These are phyloP conservation scores for Dicyrtoma fusca DNA, from an alignment of 2,888 invertebrate genomes.

Conservation along the genomic window DNA sequence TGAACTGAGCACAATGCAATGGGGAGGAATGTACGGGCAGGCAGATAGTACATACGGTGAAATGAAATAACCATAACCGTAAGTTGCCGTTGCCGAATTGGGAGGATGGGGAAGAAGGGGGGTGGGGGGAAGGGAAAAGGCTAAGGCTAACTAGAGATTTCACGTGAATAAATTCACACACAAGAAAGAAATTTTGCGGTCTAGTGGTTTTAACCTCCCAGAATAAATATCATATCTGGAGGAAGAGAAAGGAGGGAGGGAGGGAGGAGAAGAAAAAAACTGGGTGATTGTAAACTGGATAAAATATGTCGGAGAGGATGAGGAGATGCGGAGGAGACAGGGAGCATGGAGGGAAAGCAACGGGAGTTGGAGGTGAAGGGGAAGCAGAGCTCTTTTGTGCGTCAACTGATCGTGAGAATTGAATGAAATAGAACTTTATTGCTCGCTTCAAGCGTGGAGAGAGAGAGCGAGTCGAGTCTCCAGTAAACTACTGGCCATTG, in stretches of 20 bases:
- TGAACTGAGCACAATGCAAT: too few species aligned
- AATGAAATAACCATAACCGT: too few species aligned
- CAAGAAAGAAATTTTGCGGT: too few species aligned
- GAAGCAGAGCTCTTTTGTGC: neutral
- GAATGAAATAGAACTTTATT: constrained; percentile 6
- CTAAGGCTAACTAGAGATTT: too few species aligned
- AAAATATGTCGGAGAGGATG: neutral
- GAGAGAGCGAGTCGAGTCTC: neutral
- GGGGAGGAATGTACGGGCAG: too few species aligned
- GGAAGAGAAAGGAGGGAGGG: neutral
- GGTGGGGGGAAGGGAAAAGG: too few species aligned
- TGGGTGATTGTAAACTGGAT: neutral
- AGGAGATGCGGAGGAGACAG: neutral
- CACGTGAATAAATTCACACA: too few species aligned
- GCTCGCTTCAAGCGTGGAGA: neutral
- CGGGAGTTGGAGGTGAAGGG: neutral
- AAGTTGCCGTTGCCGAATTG: too few species aligned
- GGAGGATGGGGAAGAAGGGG: too few species aligned
- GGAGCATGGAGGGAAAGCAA: neutral
- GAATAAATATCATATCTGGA: too few species aligned
- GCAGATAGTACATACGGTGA: too few species aligned
- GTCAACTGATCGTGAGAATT: constrained; percentile 3
- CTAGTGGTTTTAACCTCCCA: too few species aligned
- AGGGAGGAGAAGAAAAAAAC: neutral
- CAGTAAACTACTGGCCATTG: neutral